Base-by-base conservation (phyloP, 2,113 vertebrate species). In the Misgurnus anguillicaudatus region DNA sequence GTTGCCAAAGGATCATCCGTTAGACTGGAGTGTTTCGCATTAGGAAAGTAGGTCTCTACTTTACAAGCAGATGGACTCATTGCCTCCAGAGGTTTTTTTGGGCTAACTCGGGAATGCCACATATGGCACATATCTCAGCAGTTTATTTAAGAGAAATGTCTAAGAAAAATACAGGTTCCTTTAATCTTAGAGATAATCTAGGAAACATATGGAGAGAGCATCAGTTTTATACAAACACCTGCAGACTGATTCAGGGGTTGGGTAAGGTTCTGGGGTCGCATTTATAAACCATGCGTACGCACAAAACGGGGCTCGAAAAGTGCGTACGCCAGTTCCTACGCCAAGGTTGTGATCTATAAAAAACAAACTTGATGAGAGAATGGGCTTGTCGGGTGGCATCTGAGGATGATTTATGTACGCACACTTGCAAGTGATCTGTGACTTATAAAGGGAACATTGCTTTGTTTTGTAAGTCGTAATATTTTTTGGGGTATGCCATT, bases 1-100 rank as follows among this genome's bases (percentile, higher is more conserved):
- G 92, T 94, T 16, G 90, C 85, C 1, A 90, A 94, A 90, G 95
- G 94, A 89, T 95, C 94, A 0, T 93, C 94, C 1, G 91, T 95
- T 85, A 92, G 92, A 42, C 91, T 97, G 92, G 95, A 96, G 83
- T 97, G 95, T 87, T 97, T 97, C 74, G 95, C 95, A 89, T 94
- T 96, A 81, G 94, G 95, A 92, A 98, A 98, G 95, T 97, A 96
- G 95, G 95, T 90, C 84, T 79, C 41, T 81, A 77, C 24, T 80
- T 83, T 38, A 48, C 81, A 79, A 82, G 51, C 47, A 21, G 66
- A 80, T 83, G 82, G 67, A 71, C 75, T 75, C 8, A 69, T 78
- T 86, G 75, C 60, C 85, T 71, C 48, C 7, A 57, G 72, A 79
- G 71, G 77, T 31, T 48, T 78, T 8, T 36, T 65, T 24, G 19